Conservation (phyloP, 2,888 invertebrate genomes). For the Xanthia icteritia region DNA sequence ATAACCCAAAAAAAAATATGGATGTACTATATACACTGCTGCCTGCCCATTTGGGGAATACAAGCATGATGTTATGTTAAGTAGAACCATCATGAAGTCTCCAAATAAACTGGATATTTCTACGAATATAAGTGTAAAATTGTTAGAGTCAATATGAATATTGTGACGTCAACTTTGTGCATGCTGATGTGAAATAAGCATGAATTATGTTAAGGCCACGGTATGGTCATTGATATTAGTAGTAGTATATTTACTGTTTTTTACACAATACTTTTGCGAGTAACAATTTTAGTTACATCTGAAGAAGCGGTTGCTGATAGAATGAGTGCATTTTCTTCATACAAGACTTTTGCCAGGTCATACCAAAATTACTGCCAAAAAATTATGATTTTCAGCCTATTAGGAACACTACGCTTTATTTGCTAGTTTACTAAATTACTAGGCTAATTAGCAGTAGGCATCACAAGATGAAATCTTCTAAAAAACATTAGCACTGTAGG, state of each 20-base stretch:
- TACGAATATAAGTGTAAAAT: constrained; percentile 12
- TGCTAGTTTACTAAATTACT: neutral
- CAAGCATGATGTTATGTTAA: neutral
- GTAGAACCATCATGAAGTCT: neutral
- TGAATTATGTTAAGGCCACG: constrained; percentile 58
- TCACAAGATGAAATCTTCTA: neutral
- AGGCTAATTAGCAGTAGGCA: neutral
- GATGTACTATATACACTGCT: too few species aligned
- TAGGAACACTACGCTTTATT: neutral
- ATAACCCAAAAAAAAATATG: too few species aligned
- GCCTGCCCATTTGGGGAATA: neutral
- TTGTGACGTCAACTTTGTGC: constrained; percentile 40
- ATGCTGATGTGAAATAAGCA: constrained; percentile 45
- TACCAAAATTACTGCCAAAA: neutral
- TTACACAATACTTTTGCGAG: neutral
- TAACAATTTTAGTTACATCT: neutral
- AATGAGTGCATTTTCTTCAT: neutral
- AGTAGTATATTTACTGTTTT: neutral
- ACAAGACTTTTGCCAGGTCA: neutral
- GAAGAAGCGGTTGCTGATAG: neutral
- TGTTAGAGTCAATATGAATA: constrained; percentile 43
- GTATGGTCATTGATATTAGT: constrained; percentile 34
- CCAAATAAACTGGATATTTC: neutral
- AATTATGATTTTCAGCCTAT: neutral
- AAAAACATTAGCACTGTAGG: neutral